These are phyloP conservation scores for Ypsolopha scabrella DNA, from an alignment of 2,888 invertebrate species.

Conservation along the genomic window DNA sequence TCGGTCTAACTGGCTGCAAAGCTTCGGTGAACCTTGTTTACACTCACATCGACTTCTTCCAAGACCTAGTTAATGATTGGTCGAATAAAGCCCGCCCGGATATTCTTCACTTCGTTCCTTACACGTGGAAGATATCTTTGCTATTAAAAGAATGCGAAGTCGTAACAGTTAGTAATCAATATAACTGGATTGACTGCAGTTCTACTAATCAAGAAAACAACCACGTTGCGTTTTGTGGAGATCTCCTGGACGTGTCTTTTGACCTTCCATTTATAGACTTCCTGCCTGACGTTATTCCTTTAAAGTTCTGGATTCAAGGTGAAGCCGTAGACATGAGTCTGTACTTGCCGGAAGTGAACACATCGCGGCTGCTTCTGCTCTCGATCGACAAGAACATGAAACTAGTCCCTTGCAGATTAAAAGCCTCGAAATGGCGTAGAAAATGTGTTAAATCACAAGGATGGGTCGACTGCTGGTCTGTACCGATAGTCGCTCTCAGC, in stretches of 20 bases:
- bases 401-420: conserved; percentile 75
- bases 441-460: conserved; percentile 79
- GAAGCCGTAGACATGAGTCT: conserved; percentile 93
- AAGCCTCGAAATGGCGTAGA: conserved; percentile 82
- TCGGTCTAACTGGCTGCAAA: conserved; percentile 93
- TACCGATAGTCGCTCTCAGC: conserved; percentile 92
- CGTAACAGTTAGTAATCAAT: conserved; percentile 92
- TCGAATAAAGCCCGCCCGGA: conserved; percentile 93
- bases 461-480: conserved; percentile 98
- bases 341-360: conserved; percentile 92
- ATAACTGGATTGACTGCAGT: conserved; percentile 99
- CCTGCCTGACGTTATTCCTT: conserved; percentile 87
- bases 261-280: conserved; percentile 96
- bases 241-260: conserved; percentile 92
- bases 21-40: conserved; percentile 93
- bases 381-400: conserved; percentile 91
- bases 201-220: conserved; percentile 96
- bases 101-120: conserved; percentile 94
- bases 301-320: conserved; percentile 95
- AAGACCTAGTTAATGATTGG: conserved; percentile 98
- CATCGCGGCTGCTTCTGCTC: conserved; percentile 83
- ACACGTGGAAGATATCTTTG: conserved; percentile 94
- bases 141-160: conserved; percentile 95
- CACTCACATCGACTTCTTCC: conserved; percentile 96
- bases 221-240: conserved; percentile 94